These are phyloP conservation scores for Mus spicilegus DNA, from an alignment of 2,113 vertebrate species.

Conservation along the genomic window DNA sequence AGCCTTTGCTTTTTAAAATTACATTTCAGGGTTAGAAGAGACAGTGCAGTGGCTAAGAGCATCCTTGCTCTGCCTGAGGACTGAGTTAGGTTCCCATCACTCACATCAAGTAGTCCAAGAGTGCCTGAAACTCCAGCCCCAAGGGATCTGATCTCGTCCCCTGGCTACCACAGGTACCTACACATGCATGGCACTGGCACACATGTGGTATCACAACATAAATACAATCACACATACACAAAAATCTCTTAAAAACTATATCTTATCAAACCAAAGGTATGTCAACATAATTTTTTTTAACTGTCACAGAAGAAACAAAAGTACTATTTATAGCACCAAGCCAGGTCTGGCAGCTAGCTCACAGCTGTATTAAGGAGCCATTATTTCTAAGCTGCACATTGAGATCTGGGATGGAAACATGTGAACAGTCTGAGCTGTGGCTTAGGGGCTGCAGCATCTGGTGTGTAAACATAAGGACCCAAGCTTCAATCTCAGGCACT, in stretches of 20 bases:
- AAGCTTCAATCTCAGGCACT: not conserved
- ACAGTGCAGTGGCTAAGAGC: not conserved
- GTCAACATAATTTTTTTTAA: slow-evolving; percentile 17
- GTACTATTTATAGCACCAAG: not conserved
- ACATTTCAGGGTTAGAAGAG: not conserved
- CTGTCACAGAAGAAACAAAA: not conserved
- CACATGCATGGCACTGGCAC: not conserved
- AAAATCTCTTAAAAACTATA: not conserved
- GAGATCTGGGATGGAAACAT: slow-evolving; percentile 5
- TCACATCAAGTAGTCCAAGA: not conserved
- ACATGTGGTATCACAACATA: not conserved
- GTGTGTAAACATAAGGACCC: not conserved
- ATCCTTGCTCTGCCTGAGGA: not conserved
- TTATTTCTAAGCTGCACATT: not conserved
- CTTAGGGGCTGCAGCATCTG: not conserved
- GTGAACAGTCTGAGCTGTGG: not conserved
- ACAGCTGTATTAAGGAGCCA: not conserved
- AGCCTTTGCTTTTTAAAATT: not conserved
- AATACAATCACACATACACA: not conserved
- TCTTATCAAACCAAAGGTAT: slow-evolving; percentile 47
- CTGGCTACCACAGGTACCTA: not conserved
- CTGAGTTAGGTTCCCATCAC: not conserved
- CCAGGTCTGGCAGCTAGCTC: not conserved
- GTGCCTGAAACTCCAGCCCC: not conserved
- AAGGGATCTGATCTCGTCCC: not conserved